Evolutionary conservation across 2,113 vertebrate genomes (phyloP).

Genomic region (Tylochromis polylepis): DNA sequence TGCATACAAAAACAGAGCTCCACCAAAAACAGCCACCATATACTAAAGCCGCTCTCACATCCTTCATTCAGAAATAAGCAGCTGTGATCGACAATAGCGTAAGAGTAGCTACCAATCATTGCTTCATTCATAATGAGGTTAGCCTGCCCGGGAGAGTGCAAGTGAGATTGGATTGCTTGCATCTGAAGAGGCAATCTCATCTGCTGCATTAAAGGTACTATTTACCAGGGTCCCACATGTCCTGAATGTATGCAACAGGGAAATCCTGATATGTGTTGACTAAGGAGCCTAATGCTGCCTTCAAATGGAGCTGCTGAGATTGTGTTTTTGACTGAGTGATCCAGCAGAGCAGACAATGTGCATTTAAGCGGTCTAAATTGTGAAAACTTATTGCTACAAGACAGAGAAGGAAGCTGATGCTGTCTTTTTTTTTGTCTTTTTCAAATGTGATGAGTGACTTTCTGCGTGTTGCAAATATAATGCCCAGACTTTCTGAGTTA

Average conservation of each 20-base stretch:
- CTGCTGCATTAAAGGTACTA: conserved; percentile 26
- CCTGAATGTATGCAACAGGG: conserved; percentile 17
- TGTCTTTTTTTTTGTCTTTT: neutral
- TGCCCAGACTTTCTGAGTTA: neutral
- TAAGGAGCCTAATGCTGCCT: neutral
- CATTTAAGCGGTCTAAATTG: neutral
- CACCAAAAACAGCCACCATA: neutral
- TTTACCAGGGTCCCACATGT: conserved; percentile 21
- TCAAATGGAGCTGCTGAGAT: neutral
- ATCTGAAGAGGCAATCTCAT: conserved; percentile 56
- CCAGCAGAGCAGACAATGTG: neutral
- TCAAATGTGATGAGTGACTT: neutral
- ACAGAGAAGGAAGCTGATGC: neutral
- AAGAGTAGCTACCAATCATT: conserved; percentile 41
- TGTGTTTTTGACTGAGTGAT: neutral
- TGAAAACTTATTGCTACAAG: neutral
- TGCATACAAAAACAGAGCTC: neutral
- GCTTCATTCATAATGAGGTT: conserved; percentile 28
- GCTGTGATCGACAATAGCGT: conserved; percentile 11
- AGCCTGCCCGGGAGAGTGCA: conserved; percentile 14
- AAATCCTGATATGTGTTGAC: conserved; percentile 13
- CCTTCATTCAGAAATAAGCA: conserved; percentile 19
- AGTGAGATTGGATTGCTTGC: conserved; percentile 44
- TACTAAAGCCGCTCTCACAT: neutral
- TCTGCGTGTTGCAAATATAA: neutral